Evolutionary conservation across 2,888 invertebrate genomes (phyloP).

Genomic region (Pyrrhopygopsis socrates): DNA sequence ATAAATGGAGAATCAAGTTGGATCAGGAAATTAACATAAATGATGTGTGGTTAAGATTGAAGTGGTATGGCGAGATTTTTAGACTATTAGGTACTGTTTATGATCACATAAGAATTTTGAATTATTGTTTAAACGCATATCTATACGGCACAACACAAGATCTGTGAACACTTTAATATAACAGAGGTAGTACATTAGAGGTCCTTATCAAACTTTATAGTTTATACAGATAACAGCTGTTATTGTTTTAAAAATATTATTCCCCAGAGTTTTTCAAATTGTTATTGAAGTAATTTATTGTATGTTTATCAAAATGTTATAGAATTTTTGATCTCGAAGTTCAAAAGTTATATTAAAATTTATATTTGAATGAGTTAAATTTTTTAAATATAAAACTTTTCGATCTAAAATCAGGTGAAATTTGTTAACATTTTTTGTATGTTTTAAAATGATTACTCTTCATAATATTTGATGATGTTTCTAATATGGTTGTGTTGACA

Average conservation of each 20-base stretch:
- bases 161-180: background rate
- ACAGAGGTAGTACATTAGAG: no score
- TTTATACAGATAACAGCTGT: no score
- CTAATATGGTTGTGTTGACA: no score
- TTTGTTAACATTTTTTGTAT: no score
- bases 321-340: constrained; percentile 7
- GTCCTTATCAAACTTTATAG: no score
- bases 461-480: no score
- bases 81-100: background rate
- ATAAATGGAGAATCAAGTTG: background rate
- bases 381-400: background rate
- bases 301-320: background rate
- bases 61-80: background rate
- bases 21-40: background rate
- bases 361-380: background rate
- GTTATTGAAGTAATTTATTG: background rate
- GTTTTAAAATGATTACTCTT: no score
- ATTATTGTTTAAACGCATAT: constrained; percentile 7
- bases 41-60: background rate
- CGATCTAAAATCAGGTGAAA: background rate
- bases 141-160: background rate
- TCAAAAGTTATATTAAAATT: no score
- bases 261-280: background rate
- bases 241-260: background rate
- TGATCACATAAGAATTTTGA: constrained; percentile 9